Percentiles rank a stretch among this genome's conserved stretches.
Conservation (phyloP, 2,113 vertebrate species). For the Pygoscelis antarcticus region DNA sequence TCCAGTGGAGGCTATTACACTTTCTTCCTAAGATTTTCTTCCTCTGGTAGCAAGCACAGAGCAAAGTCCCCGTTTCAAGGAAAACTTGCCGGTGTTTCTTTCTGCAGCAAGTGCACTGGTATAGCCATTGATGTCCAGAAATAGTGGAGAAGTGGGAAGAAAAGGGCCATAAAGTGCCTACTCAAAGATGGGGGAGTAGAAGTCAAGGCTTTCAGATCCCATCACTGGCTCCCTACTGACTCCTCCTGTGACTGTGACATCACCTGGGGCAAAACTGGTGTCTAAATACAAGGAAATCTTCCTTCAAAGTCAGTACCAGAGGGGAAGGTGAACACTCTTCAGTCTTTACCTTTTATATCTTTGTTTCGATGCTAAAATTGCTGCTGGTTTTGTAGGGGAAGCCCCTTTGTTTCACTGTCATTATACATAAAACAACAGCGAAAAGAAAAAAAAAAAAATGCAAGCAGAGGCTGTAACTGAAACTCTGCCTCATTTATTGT, state of each 20-base stretch:
- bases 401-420: not conserved
- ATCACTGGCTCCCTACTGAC: accelerated
- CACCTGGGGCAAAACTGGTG: not conserved
- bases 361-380: not conserved
- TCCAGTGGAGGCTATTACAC: not conserved
- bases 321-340: not conserved
- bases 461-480: not conserved
- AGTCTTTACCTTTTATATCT: not conserved
- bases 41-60: not conserved
- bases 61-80: not conserved
- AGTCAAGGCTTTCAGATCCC: not conserved
- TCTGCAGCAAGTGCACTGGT: not conserved
- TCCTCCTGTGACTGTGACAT: not conserved
- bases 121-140: not conserved
- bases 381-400: not conserved
- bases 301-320: not conserved
- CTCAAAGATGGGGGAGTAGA: not conserved
- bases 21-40: not conserved
- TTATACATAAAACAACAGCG: not conserved
- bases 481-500: not conserved
- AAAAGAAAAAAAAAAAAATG: not conserved
- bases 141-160: not conserved
- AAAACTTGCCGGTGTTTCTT: not conserved
- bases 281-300: not conserved
- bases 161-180: not conserved